Percentiles rank a stretch among this genome's conserved stretches.
phyloP scores from a whole-genome alignment of 2,888 invertebrate species.

The Macrophya alboannulata region DNA sequence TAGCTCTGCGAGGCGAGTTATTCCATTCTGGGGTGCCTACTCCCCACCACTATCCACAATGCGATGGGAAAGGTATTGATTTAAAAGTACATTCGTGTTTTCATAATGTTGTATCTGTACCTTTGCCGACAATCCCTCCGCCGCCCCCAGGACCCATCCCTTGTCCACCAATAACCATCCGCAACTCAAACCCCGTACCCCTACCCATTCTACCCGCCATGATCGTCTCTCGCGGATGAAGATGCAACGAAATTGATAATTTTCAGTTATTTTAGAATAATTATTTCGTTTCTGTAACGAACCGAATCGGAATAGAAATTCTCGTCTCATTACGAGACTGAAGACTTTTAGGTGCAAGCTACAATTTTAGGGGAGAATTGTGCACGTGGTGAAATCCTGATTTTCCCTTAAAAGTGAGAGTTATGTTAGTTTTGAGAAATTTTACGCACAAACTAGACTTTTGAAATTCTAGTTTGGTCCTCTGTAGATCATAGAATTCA shows the following conservation, averaged over 20 bases:
- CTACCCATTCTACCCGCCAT: slow-evolving; percentile 46
- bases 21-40: slow-evolving; percentile 60
- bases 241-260: not conserved
- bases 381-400: too few species aligned
- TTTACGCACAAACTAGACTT: too few species aligned
- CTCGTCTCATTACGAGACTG: too few species aligned
- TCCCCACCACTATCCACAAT: slow-evolving; percentile 76
- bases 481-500: too few species aligned
- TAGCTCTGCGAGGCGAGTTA: slow-evolving; percentile 52
- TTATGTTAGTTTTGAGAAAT: too few species aligned
- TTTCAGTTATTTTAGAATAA: too few species aligned
- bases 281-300: not conserved
- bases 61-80: slow-evolving; percentile 79
- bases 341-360: too few species aligned
- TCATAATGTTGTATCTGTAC: slow-evolving; percentile 80
- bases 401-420: too few species aligned
- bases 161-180: slow-evolving; percentile 62
- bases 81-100: slow-evolving; percentile 81
- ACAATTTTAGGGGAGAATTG: too few species aligned
- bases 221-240: slow-evolving; percentile 11
- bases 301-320: not conserved
- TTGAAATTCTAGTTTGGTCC: too few species aligned
- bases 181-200: slow-evolving; percentile 54
- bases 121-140: slow-evolving; percentile 73
- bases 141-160: slow-evolving; percentile 66